Conservation (phyloP, 2,888 invertebrate genomes). For the Platycheirus rosarum region DNA sequence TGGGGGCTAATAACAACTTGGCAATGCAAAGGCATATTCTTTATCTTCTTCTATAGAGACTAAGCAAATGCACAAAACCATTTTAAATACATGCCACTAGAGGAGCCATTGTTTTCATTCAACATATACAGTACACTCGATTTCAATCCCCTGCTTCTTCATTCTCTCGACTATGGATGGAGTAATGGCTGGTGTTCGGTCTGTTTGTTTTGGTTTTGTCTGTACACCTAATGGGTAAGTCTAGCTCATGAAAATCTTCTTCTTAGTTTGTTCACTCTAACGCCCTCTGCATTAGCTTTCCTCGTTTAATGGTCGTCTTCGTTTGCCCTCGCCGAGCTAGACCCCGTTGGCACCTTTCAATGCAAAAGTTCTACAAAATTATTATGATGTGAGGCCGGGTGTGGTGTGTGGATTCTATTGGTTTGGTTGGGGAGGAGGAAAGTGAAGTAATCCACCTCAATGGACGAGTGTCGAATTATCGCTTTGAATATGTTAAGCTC, state of each 20-base stretch:
- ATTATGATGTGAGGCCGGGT: slow-evolving; percentile 1
- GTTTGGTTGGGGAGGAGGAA: background rate
- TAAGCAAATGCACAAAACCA: slow-evolving; percentile 51
- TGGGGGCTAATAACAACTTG: slow-evolving; percentile 42
- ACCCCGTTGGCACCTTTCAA: slow-evolving; percentile 8
- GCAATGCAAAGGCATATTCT: slow-evolving; percentile 44
- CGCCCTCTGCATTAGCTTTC: slow-evolving; percentile 40
- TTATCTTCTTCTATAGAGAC: slow-evolving; percentile 42
- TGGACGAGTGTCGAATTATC: slow-evolving; percentile 64
- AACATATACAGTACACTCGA: background rate
- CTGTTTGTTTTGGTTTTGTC: background rate
- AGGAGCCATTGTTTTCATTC: slow-evolving; percentile 41
- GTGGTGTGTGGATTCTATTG: slow-evolving; percentile 8
- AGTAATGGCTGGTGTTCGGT: slow-evolving; percentile 6
- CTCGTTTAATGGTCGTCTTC: slow-evolving; percentile 25
- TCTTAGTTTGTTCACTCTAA: slow-evolving; percentile 41
- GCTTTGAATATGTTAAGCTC: slow-evolving; percentile 61
- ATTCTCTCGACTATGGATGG: too few species aligned
- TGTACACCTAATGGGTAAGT: slow-evolving; percentile 23
- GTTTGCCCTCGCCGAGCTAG: slow-evolving; percentile 11
- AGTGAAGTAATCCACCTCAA: slow-evolving; percentile 43
- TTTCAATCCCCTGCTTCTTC: background rate
- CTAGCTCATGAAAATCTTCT: slow-evolving; percentile 16
- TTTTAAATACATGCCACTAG: slow-evolving; percentile 29
- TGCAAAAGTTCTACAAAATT: background rate